Evolutionary conservation across 2,888 invertebrate genomes (phyloP).

Genomic region (Watsonalla cultraria): DNA sequence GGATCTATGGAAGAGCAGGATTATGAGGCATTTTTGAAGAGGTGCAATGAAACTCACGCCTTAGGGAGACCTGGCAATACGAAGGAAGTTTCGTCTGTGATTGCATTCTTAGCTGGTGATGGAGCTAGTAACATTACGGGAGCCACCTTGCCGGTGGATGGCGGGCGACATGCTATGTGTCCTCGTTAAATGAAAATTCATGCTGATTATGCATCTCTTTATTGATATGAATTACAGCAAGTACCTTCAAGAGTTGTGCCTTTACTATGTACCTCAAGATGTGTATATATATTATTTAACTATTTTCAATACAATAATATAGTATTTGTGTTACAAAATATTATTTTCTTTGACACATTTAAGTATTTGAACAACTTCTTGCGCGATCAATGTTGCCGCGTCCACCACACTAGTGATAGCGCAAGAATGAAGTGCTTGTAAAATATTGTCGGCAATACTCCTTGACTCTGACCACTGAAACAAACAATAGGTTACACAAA

Average conservation of each 20-base stretch:
- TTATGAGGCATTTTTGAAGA: conserved; percentile 88
- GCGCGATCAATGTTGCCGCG: conserved; percentile 28
- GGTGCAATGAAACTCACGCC: conserved; percentile 90
- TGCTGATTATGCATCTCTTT: neutral
- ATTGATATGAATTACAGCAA: neutral
- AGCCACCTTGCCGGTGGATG: conserved; percentile 89
- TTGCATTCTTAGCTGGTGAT: conserved; percentile 92
- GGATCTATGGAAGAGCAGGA: conserved; percentile 86
- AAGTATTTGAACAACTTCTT: conserved; percentile 29
- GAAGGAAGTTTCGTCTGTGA: conserved; percentile 91
- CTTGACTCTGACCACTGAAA: conserved; percentile 36
- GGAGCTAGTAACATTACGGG: conserved; percentile 91
- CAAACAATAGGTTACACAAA: conserved; percentile 1
- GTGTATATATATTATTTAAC: neutral
- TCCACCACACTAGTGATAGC: conserved; percentile 36
- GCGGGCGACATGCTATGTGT: conserved; percentile 91
- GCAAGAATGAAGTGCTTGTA: conserved; percentile 32
- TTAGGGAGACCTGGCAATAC: conserved; percentile 89
- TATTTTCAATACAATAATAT: neutral
- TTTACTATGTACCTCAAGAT: neutral
- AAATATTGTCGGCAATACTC: conserved; percentile 29
- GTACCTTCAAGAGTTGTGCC: neutral
- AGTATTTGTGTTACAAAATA: neutral
- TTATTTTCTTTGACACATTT: conserved; percentile 25
- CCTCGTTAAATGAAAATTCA: conserved; percentile 78